Evolutionary conservation across 2,888 invertebrate species (phyloP), one percentile per base, ranked within the genome.

Genomic region (Leptopilina drosophilae): DNA sequence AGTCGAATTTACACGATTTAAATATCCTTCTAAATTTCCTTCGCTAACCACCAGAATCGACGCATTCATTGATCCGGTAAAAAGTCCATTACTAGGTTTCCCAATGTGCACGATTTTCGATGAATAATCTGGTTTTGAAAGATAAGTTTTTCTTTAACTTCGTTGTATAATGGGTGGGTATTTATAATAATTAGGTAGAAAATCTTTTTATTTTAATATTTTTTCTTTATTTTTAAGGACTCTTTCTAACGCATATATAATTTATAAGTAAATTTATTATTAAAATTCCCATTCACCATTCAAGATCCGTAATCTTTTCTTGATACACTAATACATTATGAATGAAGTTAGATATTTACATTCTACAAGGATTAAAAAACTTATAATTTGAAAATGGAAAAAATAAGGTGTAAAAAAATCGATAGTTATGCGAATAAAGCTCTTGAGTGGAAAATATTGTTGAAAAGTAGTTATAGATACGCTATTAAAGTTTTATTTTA

Each of bases 41-140:
- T 90, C 89, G 82, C 90, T 90, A 20, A 88, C 84, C 0, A 91
- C 80, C 1, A 91, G 26, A 59, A 91, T 80, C 0, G 91, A 89
- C 1, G 89, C 83, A 75, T 90, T 90, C 1, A 79, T 79, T 11
- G 85, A 67, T 26, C 83, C 84, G 15, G 75, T 80, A 78, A 90
- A 88, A 69, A 90, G 88, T 20, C 81, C 84, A 2, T 83, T 82
- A 15, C 84, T 82, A 5, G 90, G 90, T 76, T 85, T 87, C 53
- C 91, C 91, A 77, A 91, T 87, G 64, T 90, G 87, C 65, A 91
- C 84, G n/a, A 91, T 84, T 56, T 87, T 87, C 49, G 87, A 84
- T 5, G 89, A 88, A 46, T 87, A 86, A 73, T 89, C 90, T 86
- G 79, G 8, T 5, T 78, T 64, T 33, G 67, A 49, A 73, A 26